Evolutionary conservation across 2,888 invertebrate genomes (phyloP).

Genomic region (Lacanobia wlatinum): DNA sequence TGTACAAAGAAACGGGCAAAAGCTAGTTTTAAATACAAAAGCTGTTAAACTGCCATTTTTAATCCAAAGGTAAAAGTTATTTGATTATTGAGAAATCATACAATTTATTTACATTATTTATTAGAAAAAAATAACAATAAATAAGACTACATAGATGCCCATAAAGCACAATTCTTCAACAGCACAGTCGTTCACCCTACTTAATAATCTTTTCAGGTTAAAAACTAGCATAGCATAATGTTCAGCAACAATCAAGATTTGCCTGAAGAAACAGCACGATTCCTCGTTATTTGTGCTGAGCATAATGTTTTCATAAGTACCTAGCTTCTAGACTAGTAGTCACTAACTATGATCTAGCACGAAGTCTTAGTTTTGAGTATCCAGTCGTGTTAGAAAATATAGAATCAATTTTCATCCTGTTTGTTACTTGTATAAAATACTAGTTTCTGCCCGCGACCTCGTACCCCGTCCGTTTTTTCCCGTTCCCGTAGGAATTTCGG

Average conservation of each 20-base stretch:
- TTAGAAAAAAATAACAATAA: background rate
- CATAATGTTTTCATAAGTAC: conserved; percentile 39
- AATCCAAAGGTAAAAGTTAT: no score
- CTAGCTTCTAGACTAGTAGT: conserved; percentile 2
- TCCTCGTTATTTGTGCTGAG: conserved; percentile 23
- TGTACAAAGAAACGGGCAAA: no score
- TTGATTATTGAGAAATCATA: no score
- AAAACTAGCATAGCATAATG: conserved; percentile 5
- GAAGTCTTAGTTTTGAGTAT: background rate
- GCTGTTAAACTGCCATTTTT: no score
- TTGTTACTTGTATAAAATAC: background rate
- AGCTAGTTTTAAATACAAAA: no score
- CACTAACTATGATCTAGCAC: conserved; percentile 11
- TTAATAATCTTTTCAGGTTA: conserved; percentile 19
- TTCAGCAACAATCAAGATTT: conserved; percentile 32
- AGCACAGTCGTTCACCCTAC: background rate
- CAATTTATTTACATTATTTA: no score
- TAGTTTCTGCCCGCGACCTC: no score
- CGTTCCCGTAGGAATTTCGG: no score
- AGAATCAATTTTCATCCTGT: background rate
- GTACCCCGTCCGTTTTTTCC: no score
- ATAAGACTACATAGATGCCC: background rate
- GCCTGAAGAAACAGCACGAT: conserved; percentile 51
- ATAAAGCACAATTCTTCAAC: background rate
- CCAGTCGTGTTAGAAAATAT: background rate